Conservation (phyloP, 1,140 invertebrate species). For the Heliconius eleuchia region DNA sequence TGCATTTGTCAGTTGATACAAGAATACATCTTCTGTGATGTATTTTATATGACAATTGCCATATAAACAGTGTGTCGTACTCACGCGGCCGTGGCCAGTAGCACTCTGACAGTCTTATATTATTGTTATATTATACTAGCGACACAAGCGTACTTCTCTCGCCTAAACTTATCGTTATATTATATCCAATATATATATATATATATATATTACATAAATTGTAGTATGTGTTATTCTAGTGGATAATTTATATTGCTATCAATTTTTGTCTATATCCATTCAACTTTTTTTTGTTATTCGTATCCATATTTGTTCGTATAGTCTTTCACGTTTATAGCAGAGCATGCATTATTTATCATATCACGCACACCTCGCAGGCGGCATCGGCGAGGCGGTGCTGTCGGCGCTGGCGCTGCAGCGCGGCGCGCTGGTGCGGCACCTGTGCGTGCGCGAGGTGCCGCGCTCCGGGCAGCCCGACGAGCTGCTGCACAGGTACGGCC, state of each 20-base stretch:
- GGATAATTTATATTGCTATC: no score
- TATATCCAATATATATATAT: no score
- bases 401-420: conserved; percentile 88
- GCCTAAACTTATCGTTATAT: no score
- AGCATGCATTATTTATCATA: no score
- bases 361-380: conserved; percentile 83
- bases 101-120: conserved; percentile 16
- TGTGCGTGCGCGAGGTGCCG: conserved; percentile 93
- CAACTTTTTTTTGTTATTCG: no score
- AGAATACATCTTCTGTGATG: conserved; percentile 12
- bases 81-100: conserved; percentile 50
- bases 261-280: no score
- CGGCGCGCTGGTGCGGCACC: conserved; percentile 90
- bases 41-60: conserved; percentile 34
- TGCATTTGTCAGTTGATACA: conserved; percentile 11
- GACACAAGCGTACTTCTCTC: no score
- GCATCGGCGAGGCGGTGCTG: conserved; percentile 96
- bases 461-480: conserved; percentile 94
- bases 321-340: no score
- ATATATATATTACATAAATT: no score
- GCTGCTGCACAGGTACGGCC: conserved; percentile 94
- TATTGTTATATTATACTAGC: no score
- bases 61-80: conserved; percentile 53
- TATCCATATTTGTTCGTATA: no score
- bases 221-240: no score